Evolutionary conservation across 92 coral and sea anemone genomes (phyloP).

Genomic region (Zoanthus sociatus): DNA sequence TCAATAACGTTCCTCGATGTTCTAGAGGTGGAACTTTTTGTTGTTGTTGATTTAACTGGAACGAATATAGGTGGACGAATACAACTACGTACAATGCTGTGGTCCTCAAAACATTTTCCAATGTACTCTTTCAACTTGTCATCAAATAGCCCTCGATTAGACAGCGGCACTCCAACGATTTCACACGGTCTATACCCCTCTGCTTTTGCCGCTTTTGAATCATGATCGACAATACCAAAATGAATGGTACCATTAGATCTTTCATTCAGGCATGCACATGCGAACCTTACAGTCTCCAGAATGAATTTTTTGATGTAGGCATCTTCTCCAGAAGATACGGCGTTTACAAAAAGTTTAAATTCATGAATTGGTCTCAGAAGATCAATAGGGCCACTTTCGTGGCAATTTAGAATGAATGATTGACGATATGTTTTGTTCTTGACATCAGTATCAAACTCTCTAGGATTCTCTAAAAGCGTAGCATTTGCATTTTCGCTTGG

Average conservation of each 20-base stretch:
- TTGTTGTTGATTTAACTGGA: not conserved
- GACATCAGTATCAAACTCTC: slow-evolving; percentile 12
- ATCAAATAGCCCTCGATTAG: not conserved
- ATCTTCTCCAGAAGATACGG: slow-evolving; percentile 9
- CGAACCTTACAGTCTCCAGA: slow-evolving; percentile 52
- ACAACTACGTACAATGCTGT: slow-evolving; percentile 54
- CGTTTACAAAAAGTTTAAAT: slow-evolving; percentile 37
- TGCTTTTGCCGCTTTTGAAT: not conserved
- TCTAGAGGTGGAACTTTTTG: not conserved
- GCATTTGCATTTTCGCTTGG: not conserved
- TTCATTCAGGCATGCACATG: slow-evolving; percentile 61
- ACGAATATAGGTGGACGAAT: slow-evolving; percentile 56
- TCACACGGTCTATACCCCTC: slow-evolving; percentile 18
- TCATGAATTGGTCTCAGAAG: slow-evolving; percentile 51
- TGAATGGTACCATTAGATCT: slow-evolving; percentile 67
- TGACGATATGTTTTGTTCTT: not conserved
- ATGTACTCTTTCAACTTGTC: slow-evolving; percentile 57
- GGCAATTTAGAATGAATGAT: slow-evolving; percentile 10
- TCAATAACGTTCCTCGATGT: slow-evolving; percentile 39
- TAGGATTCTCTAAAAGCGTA: not conserved
- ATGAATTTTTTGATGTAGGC: slow-evolving; percentile 43
- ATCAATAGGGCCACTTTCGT: slow-evolving; percentile 58
- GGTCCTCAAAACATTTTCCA: slow-evolving; percentile 52
- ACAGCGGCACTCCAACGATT: slow-evolving; percentile 50
- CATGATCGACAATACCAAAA: slow-evolving; percentile 63